These are phyloP conservation scores for Heteronetta atricapilla DNA, from an alignment of 2,113 vertebrate genomes.

Conservation along the genomic window DNA sequence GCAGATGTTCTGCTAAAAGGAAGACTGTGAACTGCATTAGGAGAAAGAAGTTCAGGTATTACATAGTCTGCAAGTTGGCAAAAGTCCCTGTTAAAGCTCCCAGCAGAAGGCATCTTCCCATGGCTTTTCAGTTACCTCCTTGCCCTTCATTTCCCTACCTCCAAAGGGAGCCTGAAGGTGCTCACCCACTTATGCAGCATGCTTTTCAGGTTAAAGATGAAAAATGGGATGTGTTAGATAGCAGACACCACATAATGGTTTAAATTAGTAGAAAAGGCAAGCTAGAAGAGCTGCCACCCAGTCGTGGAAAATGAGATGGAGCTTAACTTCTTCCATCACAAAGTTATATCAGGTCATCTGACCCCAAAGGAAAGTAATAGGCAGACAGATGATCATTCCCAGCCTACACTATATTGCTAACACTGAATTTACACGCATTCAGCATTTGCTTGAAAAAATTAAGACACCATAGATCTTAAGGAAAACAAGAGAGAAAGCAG, in stretches of 20 bases:
- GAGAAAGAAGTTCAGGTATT: background rate
- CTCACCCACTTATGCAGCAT: background rate
- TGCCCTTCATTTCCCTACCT: background rate
- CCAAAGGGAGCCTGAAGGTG: background rate
- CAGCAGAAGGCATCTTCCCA: background rate
- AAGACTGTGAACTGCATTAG: background rate
- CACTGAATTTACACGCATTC: background rate
- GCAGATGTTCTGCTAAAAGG: background rate
- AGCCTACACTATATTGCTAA: background rate
- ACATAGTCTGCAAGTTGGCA: background rate
- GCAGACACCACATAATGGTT: background rate
- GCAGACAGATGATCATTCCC: background rate
- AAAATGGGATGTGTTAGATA: background rate
- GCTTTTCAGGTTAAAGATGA: background rate
- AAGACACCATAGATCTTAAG: background rate
- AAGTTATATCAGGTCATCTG: fast-evolving
- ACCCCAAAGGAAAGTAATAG: background rate
- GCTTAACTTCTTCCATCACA: background rate
- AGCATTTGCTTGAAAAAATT: background rate
- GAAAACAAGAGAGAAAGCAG: background rate
- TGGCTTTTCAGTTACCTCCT: background rate
- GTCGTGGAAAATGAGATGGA: background rate
- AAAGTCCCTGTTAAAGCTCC: background rate
- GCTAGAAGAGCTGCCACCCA: background rate
- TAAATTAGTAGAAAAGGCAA: background rate